phyloP scores from a whole-genome alignment of 1,140 invertebrate species.

The Cataglyphis hispanica region DNA sequence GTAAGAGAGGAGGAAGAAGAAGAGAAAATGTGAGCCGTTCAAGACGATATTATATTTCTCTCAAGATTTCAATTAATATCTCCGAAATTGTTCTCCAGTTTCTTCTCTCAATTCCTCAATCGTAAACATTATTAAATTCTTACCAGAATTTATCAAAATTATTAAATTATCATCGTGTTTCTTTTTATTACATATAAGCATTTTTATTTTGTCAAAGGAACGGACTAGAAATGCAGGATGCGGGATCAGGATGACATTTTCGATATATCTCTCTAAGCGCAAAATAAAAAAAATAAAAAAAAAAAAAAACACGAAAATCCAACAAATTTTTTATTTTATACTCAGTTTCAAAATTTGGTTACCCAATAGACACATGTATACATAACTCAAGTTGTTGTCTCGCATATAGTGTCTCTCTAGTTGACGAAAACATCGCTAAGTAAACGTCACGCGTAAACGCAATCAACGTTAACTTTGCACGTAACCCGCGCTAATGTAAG shows the following conservation, averaged over 20 bases:
- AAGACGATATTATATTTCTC: neutral
- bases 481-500: constrained; percentile 54
- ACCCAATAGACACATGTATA: neutral
- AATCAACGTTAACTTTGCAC: constrained; percentile 59
- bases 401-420: neutral
- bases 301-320: constrained; percentile 38
- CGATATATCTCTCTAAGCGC: neutral
- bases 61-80: neutral
- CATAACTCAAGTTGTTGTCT: constrained; percentile 49
- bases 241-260: neutral
- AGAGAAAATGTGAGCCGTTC: too few relatives aligned
- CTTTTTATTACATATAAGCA: neutral
- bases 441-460: constrained; percentile 59
- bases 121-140: neutral
- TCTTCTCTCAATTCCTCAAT: neutral
- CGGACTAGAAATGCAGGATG: neutral
- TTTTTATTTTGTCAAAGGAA: constrained; percentile 2
- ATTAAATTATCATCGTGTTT: neutral
- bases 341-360: neutral
- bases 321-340: constrained; percentile 22
- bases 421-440: constrained; percentile 35
- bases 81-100: neutral
- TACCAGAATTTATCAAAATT: neutral
- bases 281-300: constrained; percentile 32
- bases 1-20: too few relatives aligned